A percentile compares a stretch with the other conserved stretches of the same genome.
These are phyloP conservation scores for Puntigrus tetrazona DNA, from an alignment of 2,113 vertebrate species.

Conservation along the genomic window DNA sequence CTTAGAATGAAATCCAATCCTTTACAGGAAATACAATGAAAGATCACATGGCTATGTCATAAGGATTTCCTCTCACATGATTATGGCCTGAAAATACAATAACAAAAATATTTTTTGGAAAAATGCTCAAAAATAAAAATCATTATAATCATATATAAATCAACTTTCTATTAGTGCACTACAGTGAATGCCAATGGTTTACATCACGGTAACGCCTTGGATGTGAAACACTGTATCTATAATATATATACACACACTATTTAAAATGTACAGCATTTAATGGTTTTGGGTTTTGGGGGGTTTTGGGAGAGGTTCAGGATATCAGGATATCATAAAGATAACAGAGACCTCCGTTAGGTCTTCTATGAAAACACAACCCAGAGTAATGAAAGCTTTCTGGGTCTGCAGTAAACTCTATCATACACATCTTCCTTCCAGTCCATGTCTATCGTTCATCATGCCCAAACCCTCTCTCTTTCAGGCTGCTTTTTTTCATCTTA, in stretches of 20 bases:
- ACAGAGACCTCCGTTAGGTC: not conserved
- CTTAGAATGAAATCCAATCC: no score
- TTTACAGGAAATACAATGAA: not conserved
- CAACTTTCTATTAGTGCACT: not conserved
- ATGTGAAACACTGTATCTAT: no score
- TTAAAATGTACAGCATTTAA: not conserved
- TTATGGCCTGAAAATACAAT: not conserved
- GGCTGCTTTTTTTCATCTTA: not conserved
- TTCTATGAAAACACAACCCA: not conserved
- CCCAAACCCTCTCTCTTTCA: not conserved
- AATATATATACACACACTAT: no score
- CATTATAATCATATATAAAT: not conserved
- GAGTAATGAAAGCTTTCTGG: not conserved
- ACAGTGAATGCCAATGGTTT: no score
- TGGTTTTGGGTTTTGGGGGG: not conserved
- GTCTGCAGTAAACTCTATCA: not conserved
- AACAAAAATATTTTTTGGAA: not conserved
- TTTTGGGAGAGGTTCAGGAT: not conserved
- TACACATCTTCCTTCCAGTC: not conserved
- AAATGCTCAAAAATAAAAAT: not conserved
- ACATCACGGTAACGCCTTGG: not conserved
- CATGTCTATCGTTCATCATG: conserved; percentile 12
- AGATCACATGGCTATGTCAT: not conserved
- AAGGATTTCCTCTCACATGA: not conserved
- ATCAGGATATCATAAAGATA: not conserved